Base-by-base conservation (phyloP, 2,888 invertebrate species). In the Campoletis raptor region DNA sequence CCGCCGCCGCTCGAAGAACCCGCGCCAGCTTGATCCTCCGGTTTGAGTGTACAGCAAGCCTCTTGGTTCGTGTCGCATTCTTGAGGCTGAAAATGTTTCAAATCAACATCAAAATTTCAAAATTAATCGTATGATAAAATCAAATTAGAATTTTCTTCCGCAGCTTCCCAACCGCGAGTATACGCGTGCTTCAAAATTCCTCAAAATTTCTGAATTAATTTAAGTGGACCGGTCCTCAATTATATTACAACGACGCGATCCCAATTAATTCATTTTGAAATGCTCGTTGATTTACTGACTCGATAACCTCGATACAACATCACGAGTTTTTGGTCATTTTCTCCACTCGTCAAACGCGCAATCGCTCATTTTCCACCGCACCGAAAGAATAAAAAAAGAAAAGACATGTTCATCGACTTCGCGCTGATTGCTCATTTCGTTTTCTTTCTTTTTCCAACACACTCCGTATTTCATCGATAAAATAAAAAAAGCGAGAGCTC, bases 21-120 rank as follows among this genome's bases (percentile, higher is more conserved):
- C 2, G 79, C 73, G 30, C 78, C 3, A 4, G 72, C 73, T 70
- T 89, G 88, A 64, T 85, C 88, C 36, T n/a, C 54, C 1, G 64
- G 73, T 73, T 83, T 86, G n/a, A 92, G 76, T 21, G 88, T 90
- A 81, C 93, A 93, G 83, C 93, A 93, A 9, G 90, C 90, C 87
- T 93, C 91, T 30, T 80, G 76, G 18, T 88, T 85, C 3, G 87
- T 76, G 24, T 92, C 86, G 85, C 93, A 93, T 21, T 91, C 83
- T 81, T 92, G 92, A 15, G 85, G 72, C 93, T 93, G 89, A 37
- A 90, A 90, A 54, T 64, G 6, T 12, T 18, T 1, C 7, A 12
- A 76, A 85, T 0, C 24, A 57, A 69, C 40, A 24, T 30, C 15
- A 69, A 45, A 21, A 72, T 8, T 15, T 24, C n/a, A 0, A 2